Evolutionary conservation across 2,113 vertebrate genomes (phyloP).

Genomic region (Myodes glareolus): DNA sequence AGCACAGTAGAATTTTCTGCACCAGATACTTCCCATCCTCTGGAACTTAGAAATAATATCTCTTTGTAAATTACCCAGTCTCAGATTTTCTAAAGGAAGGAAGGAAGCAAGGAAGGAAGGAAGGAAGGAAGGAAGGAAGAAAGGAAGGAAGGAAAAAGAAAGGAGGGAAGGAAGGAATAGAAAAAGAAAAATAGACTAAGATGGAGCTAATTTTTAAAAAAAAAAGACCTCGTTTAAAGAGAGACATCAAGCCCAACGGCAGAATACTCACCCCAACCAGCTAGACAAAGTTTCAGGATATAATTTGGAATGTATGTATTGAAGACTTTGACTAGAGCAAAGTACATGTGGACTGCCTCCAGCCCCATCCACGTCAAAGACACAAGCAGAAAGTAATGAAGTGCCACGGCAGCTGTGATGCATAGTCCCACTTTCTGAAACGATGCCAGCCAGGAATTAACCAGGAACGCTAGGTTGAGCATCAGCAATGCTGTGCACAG

Average conservation of each 20-base stretch:
- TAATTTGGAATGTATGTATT: slow-evolving; percentile 92
- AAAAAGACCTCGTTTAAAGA: not conserved
- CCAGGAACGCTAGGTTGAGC: slow-evolving; percentile 90
- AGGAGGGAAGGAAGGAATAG: not conserved
- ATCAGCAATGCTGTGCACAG: slow-evolving; percentile 89
- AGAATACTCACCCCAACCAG: slow-evolving; percentile 92
- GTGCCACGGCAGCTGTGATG: slow-evolving; percentile 82
- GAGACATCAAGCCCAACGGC: not conserved
- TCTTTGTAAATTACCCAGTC: not conserved
- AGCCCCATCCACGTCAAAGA: slow-evolving; percentile 95
- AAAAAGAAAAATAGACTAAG: not conserved
- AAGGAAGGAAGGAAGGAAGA: not conserved
- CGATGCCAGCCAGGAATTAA: slow-evolving; percentile 89
- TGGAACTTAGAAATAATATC: not conserved
- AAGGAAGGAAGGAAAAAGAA: no score
- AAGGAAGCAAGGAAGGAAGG: accelerated
- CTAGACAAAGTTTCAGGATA: slow-evolving; percentile 91
- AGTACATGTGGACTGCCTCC: slow-evolving; percentile 93
- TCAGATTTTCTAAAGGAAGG: not conserved
- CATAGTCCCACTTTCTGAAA: slow-evolving; percentile 88
- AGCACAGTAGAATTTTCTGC: not conserved
- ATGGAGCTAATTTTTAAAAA: not conserved
- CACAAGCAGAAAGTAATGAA: slow-evolving; percentile 93
- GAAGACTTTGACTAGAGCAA: slow-evolving; percentile 94
- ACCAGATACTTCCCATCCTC: not conserved